A percentile compares a stretch with the other conserved stretches of the same genome.
Evolutionary conservation across 35 echinoderm and acorn worm species (phyloP).

Genomic region (Heliocidaris tuberculata): DNA sequence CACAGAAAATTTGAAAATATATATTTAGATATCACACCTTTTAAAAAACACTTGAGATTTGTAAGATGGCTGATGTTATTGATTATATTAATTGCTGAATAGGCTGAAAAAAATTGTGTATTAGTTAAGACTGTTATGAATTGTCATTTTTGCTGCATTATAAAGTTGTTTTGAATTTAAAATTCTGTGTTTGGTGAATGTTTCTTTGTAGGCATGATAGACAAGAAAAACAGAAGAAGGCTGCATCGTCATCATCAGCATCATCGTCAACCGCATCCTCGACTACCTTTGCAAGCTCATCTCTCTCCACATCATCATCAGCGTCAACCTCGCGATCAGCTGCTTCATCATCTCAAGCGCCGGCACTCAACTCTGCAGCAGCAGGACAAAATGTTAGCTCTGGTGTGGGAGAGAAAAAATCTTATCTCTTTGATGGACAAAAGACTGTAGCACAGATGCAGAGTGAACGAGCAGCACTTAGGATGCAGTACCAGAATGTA

Average conservation of each 20-base stretch:
- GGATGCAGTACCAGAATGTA: conserved; percentile 56
- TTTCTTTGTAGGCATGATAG: conserved; percentile 23
- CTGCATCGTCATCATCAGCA: conserved; percentile 25
- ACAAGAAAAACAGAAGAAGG: conserved; percentile 41
- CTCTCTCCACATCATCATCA: conserved; percentile 26
- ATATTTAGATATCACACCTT: too few species aligned
- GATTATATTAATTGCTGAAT: too few species aligned
- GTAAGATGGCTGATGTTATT: too few species aligned
- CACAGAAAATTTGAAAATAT: too few species aligned
- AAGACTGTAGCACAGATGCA: conserved; percentile 90
- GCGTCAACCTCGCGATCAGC: not conserved
- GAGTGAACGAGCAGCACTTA: conserved; percentile 65
- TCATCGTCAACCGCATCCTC: conserved; percentile 37
- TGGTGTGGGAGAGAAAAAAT: conserved; percentile 20
- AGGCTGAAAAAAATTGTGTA: not conserved
- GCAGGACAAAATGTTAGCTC: not conserved
- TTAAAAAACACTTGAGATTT: too few species aligned
- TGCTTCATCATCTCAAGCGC: conserved; percentile 21
- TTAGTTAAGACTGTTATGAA: not conserved
- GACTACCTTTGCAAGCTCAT: not conserved
- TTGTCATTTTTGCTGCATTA: not conserved
- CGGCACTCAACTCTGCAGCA: not conserved
- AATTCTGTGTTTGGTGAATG: not conserved
- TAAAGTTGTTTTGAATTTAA: not conserved
- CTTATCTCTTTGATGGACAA: conserved; percentile 52